These are phyloP conservation scores for Hydrozoanthus tunicans DNA, from an alignment of 64 coral and sea anemone genomes.

Conservation along the genomic window DNA sequence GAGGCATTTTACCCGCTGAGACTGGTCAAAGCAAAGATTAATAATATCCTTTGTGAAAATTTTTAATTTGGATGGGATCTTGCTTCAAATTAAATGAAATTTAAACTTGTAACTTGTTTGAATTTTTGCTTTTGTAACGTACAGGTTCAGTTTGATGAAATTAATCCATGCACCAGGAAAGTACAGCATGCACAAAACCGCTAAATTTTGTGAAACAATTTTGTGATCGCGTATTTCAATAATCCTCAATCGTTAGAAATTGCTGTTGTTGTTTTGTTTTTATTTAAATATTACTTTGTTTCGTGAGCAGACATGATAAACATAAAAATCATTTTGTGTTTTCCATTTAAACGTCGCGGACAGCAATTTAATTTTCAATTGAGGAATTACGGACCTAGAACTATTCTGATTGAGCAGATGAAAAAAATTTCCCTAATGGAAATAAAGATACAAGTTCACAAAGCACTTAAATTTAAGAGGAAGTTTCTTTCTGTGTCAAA, in stretches of 20 bases:
- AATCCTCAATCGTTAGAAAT: background rate
- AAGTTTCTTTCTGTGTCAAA: constrained; percentile 29
- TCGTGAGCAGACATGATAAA: background rate
- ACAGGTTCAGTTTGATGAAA: background rate
- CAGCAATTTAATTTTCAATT: background rate
- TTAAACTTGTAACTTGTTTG: background rate
- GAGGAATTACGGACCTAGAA: background rate
- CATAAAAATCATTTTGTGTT: background rate
- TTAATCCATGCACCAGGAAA: background rate
- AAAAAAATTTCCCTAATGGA: background rate
- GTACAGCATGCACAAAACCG: background rate
- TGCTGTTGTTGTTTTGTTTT: background rate
- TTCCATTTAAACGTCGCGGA: background rate
- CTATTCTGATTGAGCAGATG: background rate
- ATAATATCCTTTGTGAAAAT: background rate
- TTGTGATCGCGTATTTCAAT: background rate
- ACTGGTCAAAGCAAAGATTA: background rate
- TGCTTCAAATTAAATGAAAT: background rate
- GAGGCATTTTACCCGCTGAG: background rate
- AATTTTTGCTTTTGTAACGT: background rate
- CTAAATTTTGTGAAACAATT: background rate
- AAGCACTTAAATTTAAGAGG: constrained; percentile 36
- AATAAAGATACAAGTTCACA: background rate
- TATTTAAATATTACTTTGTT: constrained; percentile 8
- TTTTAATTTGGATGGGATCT: background rate